Conservation (phyloP, 2,888 invertebrate genomes). For the Tiliacea aurago region DNA sequence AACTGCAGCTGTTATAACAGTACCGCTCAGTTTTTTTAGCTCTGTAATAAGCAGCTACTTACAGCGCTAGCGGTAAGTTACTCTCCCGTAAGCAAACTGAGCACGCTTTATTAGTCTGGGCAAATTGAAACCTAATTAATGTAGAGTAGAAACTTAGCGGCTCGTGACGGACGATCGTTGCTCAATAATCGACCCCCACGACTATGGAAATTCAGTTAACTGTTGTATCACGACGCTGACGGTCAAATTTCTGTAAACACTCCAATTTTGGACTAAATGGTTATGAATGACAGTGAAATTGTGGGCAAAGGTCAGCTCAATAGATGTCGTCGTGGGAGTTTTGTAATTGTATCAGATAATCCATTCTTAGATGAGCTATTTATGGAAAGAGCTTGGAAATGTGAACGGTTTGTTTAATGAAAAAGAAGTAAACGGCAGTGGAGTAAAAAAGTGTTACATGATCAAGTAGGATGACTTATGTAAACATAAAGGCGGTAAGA, state of each 20-base stretch:
- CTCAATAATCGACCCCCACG: slow-evolving; percentile 78
- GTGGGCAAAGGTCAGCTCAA: slow-evolving; percentile 70
- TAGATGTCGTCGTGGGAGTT: slow-evolving; percentile 69
- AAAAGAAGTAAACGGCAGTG: background rate
- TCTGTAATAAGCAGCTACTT: slow-evolving; percentile 45
- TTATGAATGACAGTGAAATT: slow-evolving; percentile 76
- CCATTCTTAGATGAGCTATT: slow-evolving; percentile 4
- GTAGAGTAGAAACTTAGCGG: slow-evolving; percentile 70
- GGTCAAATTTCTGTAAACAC: slow-evolving; percentile 76
- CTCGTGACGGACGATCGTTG: slow-evolving; percentile 74
- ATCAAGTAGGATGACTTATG: slow-evolving; percentile 36
- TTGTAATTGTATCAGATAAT: slow-evolving; percentile 49
- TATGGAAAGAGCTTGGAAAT: background rate
- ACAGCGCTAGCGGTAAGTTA: slow-evolving; percentile 52
- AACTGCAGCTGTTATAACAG: slow-evolving; percentile 43
- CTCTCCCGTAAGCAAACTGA: slow-evolving; percentile 47
- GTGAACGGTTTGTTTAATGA: background rate
- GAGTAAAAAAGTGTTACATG: slow-evolving; percentile 16
- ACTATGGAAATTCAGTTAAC: slow-evolving; percentile 82
- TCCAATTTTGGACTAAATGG: slow-evolving; percentile 77
- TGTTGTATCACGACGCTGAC: slow-evolving; percentile 76
- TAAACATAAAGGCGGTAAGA: slow-evolving; percentile 41
- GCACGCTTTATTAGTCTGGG: slow-evolving; percentile 65
- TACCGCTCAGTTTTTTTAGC: slow-evolving; percentile 55
- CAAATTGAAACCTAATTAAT: slow-evolving; percentile 74